These are phyloP conservation scores for human DNA, from an alignment of 2,113 vertebrate species.

Conservation along the genomic window DNA sequence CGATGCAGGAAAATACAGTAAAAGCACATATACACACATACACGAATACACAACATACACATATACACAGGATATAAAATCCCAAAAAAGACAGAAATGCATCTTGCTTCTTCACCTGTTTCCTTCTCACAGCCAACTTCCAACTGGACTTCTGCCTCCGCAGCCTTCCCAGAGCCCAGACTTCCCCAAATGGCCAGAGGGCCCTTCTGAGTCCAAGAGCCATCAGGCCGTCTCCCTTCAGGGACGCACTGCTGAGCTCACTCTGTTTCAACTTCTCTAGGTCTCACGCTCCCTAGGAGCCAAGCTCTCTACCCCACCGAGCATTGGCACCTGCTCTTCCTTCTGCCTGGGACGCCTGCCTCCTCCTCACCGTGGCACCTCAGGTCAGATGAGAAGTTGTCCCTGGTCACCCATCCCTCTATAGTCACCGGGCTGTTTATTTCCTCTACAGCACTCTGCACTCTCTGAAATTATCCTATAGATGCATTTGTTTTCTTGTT, in stretches of 20 bases:
- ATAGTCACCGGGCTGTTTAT: background rate
- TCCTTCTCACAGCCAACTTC: background rate
- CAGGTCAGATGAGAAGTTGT: background rate
- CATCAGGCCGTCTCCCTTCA: fast-evolving
- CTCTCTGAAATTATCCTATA: background rate
- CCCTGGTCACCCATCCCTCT: background rate
- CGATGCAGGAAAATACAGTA: background rate
- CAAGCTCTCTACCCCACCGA: background rate
- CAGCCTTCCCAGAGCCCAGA: too few species aligned
- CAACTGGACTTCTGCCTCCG: background rate
- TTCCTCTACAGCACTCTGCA: background rate
- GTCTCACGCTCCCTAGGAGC: fast-evolving
- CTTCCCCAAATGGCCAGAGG: background rate
- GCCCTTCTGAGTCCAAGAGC: background rate
- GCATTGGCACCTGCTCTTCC: background rate
- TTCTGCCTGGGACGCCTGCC: background rate
- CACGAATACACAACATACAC: background rate
- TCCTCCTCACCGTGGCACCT: background rate
- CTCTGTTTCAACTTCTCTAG: background rate
- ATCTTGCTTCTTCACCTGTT: background rate
- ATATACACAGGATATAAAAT: background rate
- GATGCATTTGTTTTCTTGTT: background rate
- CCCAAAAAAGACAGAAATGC: background rate
- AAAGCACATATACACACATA: background rate
- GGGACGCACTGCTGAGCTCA: fast-evolving